Base-by-base conservation (phyloP, 2,797 vertebrate genomes). In the Dendrocincla fuliginosa region DNA sequence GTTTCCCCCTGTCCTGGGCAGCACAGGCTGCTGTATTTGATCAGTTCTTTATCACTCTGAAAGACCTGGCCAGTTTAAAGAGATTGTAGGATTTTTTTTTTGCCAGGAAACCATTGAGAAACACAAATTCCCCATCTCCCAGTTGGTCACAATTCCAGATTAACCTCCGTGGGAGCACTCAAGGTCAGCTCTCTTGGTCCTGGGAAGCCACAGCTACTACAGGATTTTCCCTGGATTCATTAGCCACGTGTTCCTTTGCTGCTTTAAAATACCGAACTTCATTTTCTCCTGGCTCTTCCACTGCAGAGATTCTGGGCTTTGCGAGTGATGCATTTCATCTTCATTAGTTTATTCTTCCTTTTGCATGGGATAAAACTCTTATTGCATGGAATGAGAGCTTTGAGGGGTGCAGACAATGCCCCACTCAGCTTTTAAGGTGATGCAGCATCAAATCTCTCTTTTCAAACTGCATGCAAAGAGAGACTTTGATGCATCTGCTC, bases 41-140 rank as follows among this genome's bases (percentile, higher is more conserved):
- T 80, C 96, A 94, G 91, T 98, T 98, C 95, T 44, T 97, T 84
- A 80, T 98, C 97, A 95, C 97, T 96, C 92, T 98, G 87, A 97
- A 74, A 87, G 95, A 97, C 81, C 70, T 92, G 25, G 82, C 95
- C 68, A 96, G 79, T 81, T 86, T 63, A 50, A 88, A 95, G 18
- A 96, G 92, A 49, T 56, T 30, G 27, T 82, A 61, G 55, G 92
- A 89, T 60, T 89, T 96, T 83, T 10, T 50, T 52, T 23, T 70
- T 98, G 57, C 97, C 90, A 13, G 98, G 97, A 97, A 97, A 83
- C 85, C 93, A 87, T 59, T 67, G 49, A 67, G 95, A 94, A 30
- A 76, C 97, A 93, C 97, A 98, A 74, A 95, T 98, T 73, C 91
- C 96, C 93, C 97, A 76, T 80, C 95, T 98, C 95, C 84, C 90